phyloP scores from a whole-genome alignment of 2,888 invertebrate species.

The Hirtodrosophila confusa region DNA sequence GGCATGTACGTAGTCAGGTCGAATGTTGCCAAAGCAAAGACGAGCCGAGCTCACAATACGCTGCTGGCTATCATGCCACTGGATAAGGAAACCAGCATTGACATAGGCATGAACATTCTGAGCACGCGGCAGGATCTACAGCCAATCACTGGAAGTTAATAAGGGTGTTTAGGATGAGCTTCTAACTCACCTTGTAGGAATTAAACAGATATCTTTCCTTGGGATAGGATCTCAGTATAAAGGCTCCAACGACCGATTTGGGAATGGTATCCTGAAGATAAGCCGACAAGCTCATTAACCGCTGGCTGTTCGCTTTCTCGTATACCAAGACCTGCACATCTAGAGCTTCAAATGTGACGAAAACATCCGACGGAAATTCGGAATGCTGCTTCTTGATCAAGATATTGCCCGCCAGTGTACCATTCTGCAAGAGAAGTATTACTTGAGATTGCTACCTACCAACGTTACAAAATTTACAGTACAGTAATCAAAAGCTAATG shows the following conservation, averaged over 20 bases:
- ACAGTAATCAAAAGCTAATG: too few relatives aligned
- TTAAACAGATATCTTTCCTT: slow-evolving; percentile 85
- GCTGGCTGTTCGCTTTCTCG: slow-evolving; percentile 82
- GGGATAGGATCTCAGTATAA: slow-evolving; percentile 86
- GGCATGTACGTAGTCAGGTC: slow-evolving; percentile 86
- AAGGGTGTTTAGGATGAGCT: background rate
- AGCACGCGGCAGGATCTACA: slow-evolving; percentile 88
- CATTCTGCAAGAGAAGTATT: slow-evolving; percentile 84
- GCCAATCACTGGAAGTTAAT: background rate
- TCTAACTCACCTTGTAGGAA: slow-evolving; percentile 87
- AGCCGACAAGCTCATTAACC: slow-evolving; percentile 85
- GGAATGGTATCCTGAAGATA: slow-evolving; percentile 88
- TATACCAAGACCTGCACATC: slow-evolving; percentile 72
- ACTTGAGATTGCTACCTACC: too few relatives aligned
- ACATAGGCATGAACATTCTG: slow-evolving; percentile 92
- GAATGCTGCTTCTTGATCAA: slow-evolving; percentile 88
- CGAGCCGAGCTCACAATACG: slow-evolving; percentile 82
- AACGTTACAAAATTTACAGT: too few relatives aligned
- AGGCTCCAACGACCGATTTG: slow-evolving; percentile 87
- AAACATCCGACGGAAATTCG: slow-evolving; percentile 90
- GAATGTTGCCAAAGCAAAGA: slow-evolving; percentile 88
- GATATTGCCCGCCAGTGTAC: slow-evolving; percentile 89
- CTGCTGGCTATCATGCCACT: slow-evolving; percentile 69
- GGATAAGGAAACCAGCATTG: slow-evolving; percentile 90
- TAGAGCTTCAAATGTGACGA: slow-evolving; percentile 84